These are phyloP conservation scores for Pycnomerus fuliginosus DNA, from an alignment of 2,888 invertebrate species.

Conservation along the genomic window DNA sequence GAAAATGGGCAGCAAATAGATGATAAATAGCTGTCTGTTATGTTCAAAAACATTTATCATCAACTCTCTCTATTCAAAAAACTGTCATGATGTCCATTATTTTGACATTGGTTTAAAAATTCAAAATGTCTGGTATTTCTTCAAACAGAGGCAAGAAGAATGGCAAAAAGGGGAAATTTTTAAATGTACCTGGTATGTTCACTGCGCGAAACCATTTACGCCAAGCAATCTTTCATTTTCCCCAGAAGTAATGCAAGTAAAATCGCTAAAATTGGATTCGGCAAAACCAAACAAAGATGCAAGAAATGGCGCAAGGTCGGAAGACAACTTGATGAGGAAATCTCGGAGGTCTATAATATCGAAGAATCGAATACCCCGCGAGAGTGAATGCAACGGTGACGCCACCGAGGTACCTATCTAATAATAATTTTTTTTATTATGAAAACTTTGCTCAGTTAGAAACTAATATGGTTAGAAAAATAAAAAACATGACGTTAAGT, in stretches of 20 bases:
- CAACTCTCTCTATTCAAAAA: no score
- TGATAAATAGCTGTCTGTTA: no score
- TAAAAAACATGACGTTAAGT: conserved; percentile 11
- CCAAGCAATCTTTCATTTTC: neutral
- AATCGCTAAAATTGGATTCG: conserved; percentile 15
- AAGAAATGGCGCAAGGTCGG: conserved; percentile 10
- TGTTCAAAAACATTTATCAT: no score
- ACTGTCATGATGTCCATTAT: no score
- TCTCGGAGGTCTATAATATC: conserved; percentile 2
- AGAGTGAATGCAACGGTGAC: conserved; percentile 3
- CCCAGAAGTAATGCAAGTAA: conserved; percentile 17
- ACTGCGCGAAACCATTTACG: neutral
- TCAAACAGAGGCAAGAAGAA: conserved; percentile 18
- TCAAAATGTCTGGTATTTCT: conserved; percentile 23
- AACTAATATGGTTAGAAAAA: conserved; percentile 8
- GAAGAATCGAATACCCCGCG: conserved; percentile 2
- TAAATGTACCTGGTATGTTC: conserved; percentile 11
- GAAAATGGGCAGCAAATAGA: no score
- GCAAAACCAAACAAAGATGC: conserved; percentile 2
- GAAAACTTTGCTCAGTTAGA: conserved; percentile 12
- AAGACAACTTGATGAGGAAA: conserved; percentile 11
- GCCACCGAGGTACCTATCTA: conserved; percentile 5
- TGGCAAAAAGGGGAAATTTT: conserved; percentile 14
- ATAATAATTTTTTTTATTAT: neutral
- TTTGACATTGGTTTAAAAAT: conserved; percentile 16